Base-by-base conservation (phyloP, 2,888 invertebrate species). In the Copidosoma aretas region DNA sequence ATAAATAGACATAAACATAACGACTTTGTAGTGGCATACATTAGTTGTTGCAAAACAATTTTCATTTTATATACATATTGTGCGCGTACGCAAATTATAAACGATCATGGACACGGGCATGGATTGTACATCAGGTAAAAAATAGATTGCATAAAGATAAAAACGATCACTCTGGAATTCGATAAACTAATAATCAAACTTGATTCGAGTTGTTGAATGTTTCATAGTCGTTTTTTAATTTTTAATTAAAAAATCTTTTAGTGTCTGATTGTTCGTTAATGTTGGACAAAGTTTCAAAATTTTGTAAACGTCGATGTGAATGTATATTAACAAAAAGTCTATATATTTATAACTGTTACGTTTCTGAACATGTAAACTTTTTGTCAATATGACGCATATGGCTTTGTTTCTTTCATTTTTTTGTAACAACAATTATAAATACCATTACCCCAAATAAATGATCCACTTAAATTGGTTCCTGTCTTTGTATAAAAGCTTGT, bases 1-100 rank as follows among this genome's bases (percentile, higher is more conserved):
- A 32, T 8, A 64, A 39, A 57, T 21, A 41, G 19, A 64, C 39
- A 32, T 8, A 5, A n/a, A 54, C 58, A 63, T 57, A 60, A 54
- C 5, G 56, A 71, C 51, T 60, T 59, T 56, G 51, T 70, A 71
- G 64, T 46, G 56, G 68, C 66, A 64, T 64, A 53, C 39, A 51
- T 71, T 68, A 71, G 49, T 64, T 64, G 8, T 32, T 68, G 68
- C 54, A 53, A 58, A 49, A 60, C 49, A 66, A 64, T 68, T 66
- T 68, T 60, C 68, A 68, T 71, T 71, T 66, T 71, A 71, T 63
- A 63, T 57, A n/a, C 22, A n/a, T 52, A 19, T 1, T 21, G 8
- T n/a, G 19, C 12, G n/a, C n/a, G 10, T 52, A 52, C 4, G 8
- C 52, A 52, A 8, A 52, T 52, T 49, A n/a, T 49, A 49, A 49